Evolutionary conservation across 2,797 vertebrate genomes (phyloP), one percentile per base, ranked within the genome.

Genomic region (Danio tinwini): DNA sequence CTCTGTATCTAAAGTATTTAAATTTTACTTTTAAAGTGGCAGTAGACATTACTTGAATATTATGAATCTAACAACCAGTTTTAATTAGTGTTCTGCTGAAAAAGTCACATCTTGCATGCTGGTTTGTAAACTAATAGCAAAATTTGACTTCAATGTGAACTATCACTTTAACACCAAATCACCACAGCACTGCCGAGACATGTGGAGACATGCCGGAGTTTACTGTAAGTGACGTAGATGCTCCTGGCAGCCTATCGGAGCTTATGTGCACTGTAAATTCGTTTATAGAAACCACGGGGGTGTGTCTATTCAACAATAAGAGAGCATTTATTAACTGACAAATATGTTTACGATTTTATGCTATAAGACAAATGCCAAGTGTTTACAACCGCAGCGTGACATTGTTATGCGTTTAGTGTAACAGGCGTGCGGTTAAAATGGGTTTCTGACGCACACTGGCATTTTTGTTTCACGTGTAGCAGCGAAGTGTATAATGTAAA

Each of bases 151-250:
- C 29, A 3, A 1, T 29, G n/a, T n/a, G n/a, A n/a, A n/a, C n/a
- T n/a, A n/a, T n/a, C n/a, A n/a, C n/a, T n/a, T 3, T 29, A 49
- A 49, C 7, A 16, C 47, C 29, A 67, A 67, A 16, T n/a, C 47
- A 37, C 6, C 5, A 5, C 49, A 19, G 10, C 19, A n/a, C 37
- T 13, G 39, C 37, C 55, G 11, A 42, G 39, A 71, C 37, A 40
- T 5, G 16, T 29, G 5, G 21, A 0, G 64, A n/a, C 71, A 40
- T 53, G 47, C 29, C 17, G 7, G 19, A 44, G 17, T 37, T 56
- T 65, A 67, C 62, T 67, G 40, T 67, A 58, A 58, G 45, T 70
- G 29, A 78, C 55, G 76, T 70, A 14, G 17, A 14, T 16, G 9
- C 12, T 16, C 29, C 12, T 29, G 29, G 21, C 53, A 69, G 53